Evolutionary conservation across 2,113 vertebrate species (phyloP), one percentile per base, ranked within the genome.

Genomic region (Hepsetus odoe): DNA sequence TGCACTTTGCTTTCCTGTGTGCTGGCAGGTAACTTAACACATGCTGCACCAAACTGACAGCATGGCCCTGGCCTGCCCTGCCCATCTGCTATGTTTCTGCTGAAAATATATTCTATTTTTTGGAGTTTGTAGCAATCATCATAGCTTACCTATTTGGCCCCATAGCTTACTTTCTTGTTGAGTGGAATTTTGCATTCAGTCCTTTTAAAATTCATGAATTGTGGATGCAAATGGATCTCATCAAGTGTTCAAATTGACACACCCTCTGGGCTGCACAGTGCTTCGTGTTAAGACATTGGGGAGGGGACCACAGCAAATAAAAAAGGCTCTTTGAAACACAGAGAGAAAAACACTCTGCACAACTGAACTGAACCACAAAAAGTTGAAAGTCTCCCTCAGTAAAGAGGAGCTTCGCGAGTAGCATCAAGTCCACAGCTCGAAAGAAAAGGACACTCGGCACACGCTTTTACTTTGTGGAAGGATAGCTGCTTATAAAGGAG

Each of bases 361-460:
- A 88, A 86, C 85, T 85, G 82, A 88, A 86, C 85, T 86, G 83
- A 80, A 90, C 71, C 86, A 85, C 65, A 46, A 65, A 72, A 61
- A 56, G 55, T 22, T 58, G 69, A 38, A 75, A 68, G 64, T 66
- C 72, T 75, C 49, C 11, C 75, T 55, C 76, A 79, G 76, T 75
- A 61, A 81, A 71, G 73, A 79, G 24, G 67, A 71, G 67, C 42
- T 59, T 71, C n/a, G 44, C 46, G 53, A 55, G 77, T 61, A 69
- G 53, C 64, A 33, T 77, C 53, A 77, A 80, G 86, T 89, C 89
- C 86, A 87, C 77, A 89, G 88, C 87, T 90, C 78, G 56, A 67
- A 79, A 84, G 82, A 80, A 86, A 87, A 90, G 85, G 87, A 87
- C 87, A 88, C 86, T 88, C 72, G 87, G 85, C 83, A 85, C 76